Evolutionary conservation across 2,888 invertebrate species (phyloP), one percentile per base, ranked within the genome.

Genomic region (Tenthredo scrophulariae): DNA sequence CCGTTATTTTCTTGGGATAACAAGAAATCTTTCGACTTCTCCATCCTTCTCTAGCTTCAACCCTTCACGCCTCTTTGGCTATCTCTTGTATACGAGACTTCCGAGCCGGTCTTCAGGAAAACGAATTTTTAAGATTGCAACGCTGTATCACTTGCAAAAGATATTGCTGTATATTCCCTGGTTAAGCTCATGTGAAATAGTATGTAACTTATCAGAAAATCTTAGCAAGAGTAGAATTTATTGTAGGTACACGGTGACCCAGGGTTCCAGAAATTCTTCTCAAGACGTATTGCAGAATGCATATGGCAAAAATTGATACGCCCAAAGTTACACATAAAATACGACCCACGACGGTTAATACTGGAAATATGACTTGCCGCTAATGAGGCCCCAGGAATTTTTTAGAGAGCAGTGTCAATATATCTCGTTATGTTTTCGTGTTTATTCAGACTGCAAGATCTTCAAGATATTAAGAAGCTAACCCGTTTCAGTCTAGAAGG

Each of bases 401-500:
- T 26, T 50, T 54, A n/a, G 3, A 29, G n/a, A 15, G 29, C 29
- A 77, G 26, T 50, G 26, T 50, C 46, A 22, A 77, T 77, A n/a
- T n/a, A 29, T 77, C 15, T n/a, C 15, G 13, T 2, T 26, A 54
- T 26, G 18, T 7, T 0, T 54, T 46, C 54, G 5, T 33, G 50
- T 33, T 77, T 50, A 50, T 33, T 50, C 18, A 33, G 29, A 33
- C 77, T 29, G 33, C 74, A 77, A 29, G 33, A 77, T 77, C 50
- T 54, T 50, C 46, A 77, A 77, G 29, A 29, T 43, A 37, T 37
- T 37, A 74, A 74, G 33, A 29, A 29, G 70, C 40, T 77, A 77
- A 77, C 50, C 77, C 18, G 50, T 29, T 77, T 50, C 33, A 54
- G 50, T 26, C 50, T 77, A 22, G 46, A 18, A 77, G 50, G 77